A percentile compares a stretch with the other conserved stretches of the same genome.
These are phyloP conservation scores for Galeopterus variegatus DNA, from an alignment of 2,113 vertebrate species.

Conservation along the genomic window DNA sequence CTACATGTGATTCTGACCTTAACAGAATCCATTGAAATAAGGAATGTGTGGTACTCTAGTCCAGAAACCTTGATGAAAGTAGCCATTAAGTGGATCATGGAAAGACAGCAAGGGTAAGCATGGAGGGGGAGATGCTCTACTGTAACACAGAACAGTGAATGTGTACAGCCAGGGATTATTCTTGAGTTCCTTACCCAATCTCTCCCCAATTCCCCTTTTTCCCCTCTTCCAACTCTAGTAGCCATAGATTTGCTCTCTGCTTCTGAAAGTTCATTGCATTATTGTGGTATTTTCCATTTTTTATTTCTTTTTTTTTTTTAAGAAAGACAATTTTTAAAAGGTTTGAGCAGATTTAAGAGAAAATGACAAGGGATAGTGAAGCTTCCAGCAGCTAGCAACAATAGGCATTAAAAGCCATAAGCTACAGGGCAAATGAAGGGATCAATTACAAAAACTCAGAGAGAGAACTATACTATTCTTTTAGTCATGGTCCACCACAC, in stretches of 20 bases:
- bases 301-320: too few species aligned
- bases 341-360: neutral
- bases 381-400: neutral
- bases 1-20: slow-evolving; percentile 1
- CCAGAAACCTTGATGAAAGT: slow-evolving; percentile 41
- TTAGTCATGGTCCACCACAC: too few species aligned
- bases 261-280: too few species aligned
- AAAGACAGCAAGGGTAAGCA: neutral
- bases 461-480: neutral
- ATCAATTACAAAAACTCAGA: neutral
- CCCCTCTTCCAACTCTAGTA: too few species aligned
- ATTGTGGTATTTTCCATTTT: too few species aligned
- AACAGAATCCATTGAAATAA: slow-evolving; percentile 46
- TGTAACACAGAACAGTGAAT: neutral
- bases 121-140: neutral
- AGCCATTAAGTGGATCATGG: neutral
- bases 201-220: too few species aligned
- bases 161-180: neutral
- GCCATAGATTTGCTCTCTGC: too few species aligned
- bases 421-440: neutral
- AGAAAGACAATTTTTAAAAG: neutral
- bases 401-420: neutral
- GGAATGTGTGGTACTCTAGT: neutral
- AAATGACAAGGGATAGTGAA: neutral
- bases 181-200: too few species aligned